These are phyloP conservation scores for Anoplophora glabripennis DNA, from an alignment of 1,140 invertebrate genomes.

Conservation along the genomic window DNA sequence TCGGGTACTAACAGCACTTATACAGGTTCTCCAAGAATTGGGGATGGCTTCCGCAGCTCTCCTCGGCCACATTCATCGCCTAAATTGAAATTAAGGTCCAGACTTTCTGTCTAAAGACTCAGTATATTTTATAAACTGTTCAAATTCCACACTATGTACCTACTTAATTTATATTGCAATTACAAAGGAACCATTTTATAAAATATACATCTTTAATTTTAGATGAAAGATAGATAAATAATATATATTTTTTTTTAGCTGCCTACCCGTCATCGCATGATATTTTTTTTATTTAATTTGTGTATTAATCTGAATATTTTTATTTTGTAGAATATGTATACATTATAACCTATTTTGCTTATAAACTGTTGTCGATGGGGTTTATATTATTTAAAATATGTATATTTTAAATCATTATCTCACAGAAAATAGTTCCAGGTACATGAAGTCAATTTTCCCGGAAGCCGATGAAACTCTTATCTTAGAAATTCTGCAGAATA, in stretches of 20 bases:
- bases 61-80: slow-evolving; percentile 74
- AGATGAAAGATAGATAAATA: too few species aligned
- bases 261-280: background rate
- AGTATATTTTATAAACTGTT: too few species aligned
- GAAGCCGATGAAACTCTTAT: slow-evolving; percentile 86
- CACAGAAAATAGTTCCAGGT: slow-evolving; percentile 57
- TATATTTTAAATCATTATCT: slow-evolving; percentile 1
- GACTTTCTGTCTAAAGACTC: background rate
- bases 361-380: too few species aligned
- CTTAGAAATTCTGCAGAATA: slow-evolving; percentile 76
- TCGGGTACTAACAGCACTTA: slow-evolving; percentile 54
- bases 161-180: too few species aligned
- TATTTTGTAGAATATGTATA: too few species aligned
- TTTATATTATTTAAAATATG: too few species aligned
- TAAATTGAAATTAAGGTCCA: slow-evolving; percentile 86
- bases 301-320: too few species aligned
- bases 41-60: slow-evolving; percentile 52
- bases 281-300: background rate
- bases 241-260: background rate
- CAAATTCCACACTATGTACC: too few species aligned
- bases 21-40: slow-evolving; percentile 54
- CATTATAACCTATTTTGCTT: too few species aligned
- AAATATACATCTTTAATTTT: too few species aligned
- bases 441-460: slow-evolving; percentile 88
- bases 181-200: too few species aligned